Evolutionary conservation across 2,888 invertebrate species (phyloP), one percentile per base, ranked within the genome.

Genomic region (Platynereis dumerilii): DNA sequence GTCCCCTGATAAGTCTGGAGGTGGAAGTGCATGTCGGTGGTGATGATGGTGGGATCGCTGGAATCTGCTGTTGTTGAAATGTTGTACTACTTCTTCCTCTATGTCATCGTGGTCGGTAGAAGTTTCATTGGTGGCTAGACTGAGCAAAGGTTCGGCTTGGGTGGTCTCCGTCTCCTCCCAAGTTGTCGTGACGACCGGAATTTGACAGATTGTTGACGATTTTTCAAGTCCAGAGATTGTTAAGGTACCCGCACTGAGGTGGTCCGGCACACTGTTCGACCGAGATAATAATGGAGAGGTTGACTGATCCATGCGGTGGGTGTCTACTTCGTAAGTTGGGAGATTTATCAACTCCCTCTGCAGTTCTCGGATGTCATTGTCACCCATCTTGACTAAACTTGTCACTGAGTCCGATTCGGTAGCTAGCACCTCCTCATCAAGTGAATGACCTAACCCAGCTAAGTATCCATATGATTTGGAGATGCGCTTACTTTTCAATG

Each of bases 341-440:
- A 88, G 79, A 76, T 88, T 88, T 73, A 87, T 88, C 27, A 88
- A 81, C 72, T 87, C 87, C 69, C 86, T 81, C 78, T 88, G 87
- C 74, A 88, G 87, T 45, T 87, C 87, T 34, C 86, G 80, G 53
- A 88, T 87, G 74, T 87, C 87, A 64, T 55, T 34, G 5, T 65
- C 59, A 42, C 60, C 45, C 44, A 48, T 48, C 42, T 44, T 26
- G 45, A 29, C 34, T 65, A 67, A 34, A 56, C 56, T 65, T 12
- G 44, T 44, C 20, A 44, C 54, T 17, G 67, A 59, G 34, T n/a
- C 22, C 15, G 58, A 28, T 20, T 56, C 34, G 57, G 27, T 39
- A 28, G 45, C 57, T 26, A 52, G 26, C 10, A 39, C 53, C 39
- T 59, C 61, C 26, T 61, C 61, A 29, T 55, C 58, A 15, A 61